Evolutionary conservation across 2,797 vertebrate species (phyloP).

Genomic region (Remorina albescens): DNA sequence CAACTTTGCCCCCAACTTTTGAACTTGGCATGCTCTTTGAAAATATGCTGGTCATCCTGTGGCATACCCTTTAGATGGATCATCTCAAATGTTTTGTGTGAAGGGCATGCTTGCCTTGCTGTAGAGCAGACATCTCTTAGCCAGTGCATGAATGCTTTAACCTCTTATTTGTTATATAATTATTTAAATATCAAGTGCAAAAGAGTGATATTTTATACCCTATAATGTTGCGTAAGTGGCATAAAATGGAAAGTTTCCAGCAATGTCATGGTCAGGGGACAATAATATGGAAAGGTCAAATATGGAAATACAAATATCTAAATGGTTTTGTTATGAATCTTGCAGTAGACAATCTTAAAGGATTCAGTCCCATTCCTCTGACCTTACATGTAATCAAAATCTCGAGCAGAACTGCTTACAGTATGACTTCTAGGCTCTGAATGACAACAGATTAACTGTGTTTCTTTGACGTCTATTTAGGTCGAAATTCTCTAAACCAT

Average conservation of each 20-base stretch:
- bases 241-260: constrained; percentile 13
- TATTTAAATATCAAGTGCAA: constrained; percentile 23
- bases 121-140: constrained; percentile 22
- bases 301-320: not conserved
- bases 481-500: constrained; percentile 8
- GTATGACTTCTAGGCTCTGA: constrained; percentile 25
- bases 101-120: constrained; percentile 36
- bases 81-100: constrained; percentile 30
- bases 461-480: constrained; percentile 4
- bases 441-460: constrained; percentile 35
- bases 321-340: constrained; percentile 13
- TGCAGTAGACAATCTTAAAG: constrained; percentile 9
- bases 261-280: constrained; percentile 12
- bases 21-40: too few relatives aligned
- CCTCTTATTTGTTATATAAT: constrained; percentile 30
- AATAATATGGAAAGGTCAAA: constrained; percentile 40
- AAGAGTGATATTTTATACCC: constrained; percentile 21
- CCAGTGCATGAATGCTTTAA: constrained; percentile 15
- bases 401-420: constrained; percentile 3
- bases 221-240: not conserved
- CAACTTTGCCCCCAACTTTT: too few relatives aligned
- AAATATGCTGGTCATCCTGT: too few relatives aligned
- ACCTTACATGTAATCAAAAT: constrained; percentile 44
- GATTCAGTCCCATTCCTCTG: constrained; percentile 19
- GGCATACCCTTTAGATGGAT: constrained; percentile 42